Evolutionary conservation across 2,888 invertebrate species (phyloP), one percentile per base, ranked within the genome.

Genomic region (Microplitis manilae): DNA sequence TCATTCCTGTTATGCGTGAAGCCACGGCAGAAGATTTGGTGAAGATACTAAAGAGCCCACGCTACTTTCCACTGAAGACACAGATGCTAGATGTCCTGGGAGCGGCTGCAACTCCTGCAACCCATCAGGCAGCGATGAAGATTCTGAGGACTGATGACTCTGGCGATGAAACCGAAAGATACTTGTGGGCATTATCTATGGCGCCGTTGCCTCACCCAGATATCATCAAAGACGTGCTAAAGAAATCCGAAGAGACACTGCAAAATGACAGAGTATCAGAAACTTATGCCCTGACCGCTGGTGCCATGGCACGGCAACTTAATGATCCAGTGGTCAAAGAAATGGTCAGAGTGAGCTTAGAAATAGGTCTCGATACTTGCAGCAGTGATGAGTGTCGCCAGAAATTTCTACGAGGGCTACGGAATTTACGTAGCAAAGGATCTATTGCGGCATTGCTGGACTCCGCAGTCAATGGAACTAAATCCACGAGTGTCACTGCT

Each of bases 51-150:
- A 92, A 92, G 75, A 90, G 91, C 69, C 90, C 92, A 39, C 92
- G 93, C 77, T 93, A 94, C 82, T 90, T 91, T 77, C 90, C 91
- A 9, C 91, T 94, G 85, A 93, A 92, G 79, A 90, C 91, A 6
- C 94, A 95, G 86, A 84, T 96, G 6, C 91, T 94, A 71, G 96
- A 96, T 87, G 89, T 95, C 1, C 89, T 94, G 40, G 95, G 94
- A 0, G 94, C 94, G 0, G 92, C 94, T 0, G 95, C 95, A 86
- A 95, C 95, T 0, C 85, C 90, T 4, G 92, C 92, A 2, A 92
- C 94, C 0, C 94, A 96, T 86, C 91, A 92, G 80, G 95, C 95
- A 2, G 93, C 94, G 1, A 93, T 94, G 90, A 93, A 93, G 80
- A 90, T 92, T 41, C 90, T 96, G 6, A 90, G 92, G 72, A 87